Evolutionary conservation across 2,797 vertebrate species (phyloP).

Genomic region (Botia almorhae): DNA sequence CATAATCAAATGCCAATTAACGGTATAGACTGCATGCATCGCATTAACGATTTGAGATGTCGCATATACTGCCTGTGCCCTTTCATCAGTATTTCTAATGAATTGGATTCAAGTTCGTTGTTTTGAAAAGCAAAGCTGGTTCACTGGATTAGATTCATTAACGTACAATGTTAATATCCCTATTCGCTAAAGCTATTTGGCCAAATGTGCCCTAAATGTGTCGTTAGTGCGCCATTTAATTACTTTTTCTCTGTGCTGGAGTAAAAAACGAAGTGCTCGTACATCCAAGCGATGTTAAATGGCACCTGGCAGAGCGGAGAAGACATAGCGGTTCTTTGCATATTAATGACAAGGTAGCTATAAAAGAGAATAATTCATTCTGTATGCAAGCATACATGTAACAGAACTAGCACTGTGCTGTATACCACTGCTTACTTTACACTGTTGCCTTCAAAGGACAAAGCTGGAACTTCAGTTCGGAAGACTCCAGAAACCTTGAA

Average conservation of each 20-base stretch:
- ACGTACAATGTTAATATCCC: conserved; percentile 24
- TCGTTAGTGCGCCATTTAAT: conserved; percentile 51
- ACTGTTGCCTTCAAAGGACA: conserved; percentile 27
- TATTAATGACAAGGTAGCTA: conserved; percentile 63
- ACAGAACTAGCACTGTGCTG: conserved; percentile 15
- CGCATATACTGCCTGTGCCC: neutral
- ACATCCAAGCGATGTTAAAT: conserved; percentile 30
- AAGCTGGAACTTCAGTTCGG: neutral
- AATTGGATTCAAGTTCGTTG: neutral
- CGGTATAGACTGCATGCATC: neutral
- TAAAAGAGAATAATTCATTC: conserved; percentile 69
- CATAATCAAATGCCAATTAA: conserved; percentile 12
- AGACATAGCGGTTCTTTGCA: conserved; percentile 63
- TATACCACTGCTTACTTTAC: neutral
- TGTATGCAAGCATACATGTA: conserved; percentile 38
- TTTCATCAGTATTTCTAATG: neutral
- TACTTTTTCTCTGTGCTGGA: conserved; percentile 53
- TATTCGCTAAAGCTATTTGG: conserved; percentile 7
- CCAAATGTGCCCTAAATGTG: conserved; percentile 31
- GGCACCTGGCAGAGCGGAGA: conserved; percentile 53
- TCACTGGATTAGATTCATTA: conserved; percentile 17
- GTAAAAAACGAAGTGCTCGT: conserved; percentile 66
- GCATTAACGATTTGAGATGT: neutral
- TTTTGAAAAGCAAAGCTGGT: conserved; percentile 22
- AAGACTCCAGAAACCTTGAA: neutral